Evolutionary conservation across 2,888 invertebrate genomes (phyloP).

Genomic region (Octodonta nipae): DNA sequence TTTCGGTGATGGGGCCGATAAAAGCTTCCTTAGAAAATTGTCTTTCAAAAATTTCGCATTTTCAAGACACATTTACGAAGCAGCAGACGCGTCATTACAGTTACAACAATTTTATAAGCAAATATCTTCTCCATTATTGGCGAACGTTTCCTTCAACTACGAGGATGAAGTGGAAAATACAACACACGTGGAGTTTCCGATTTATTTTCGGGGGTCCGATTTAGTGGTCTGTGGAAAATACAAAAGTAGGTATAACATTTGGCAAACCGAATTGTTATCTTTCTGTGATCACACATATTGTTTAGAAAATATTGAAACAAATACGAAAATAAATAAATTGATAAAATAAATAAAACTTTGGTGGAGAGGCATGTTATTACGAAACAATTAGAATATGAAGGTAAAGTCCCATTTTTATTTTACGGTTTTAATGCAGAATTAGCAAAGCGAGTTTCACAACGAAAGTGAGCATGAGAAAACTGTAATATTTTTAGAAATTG

Average conservation of each 20-base stretch:
- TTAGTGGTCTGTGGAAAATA: slow-evolving; percentile 44
- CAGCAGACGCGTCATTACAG: slow-evolving; percentile 50
- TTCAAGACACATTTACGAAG: slow-evolving; percentile 54
- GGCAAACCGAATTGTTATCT: not conserved
- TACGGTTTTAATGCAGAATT: too few species aligned
- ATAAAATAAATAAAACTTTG: too few species aligned
- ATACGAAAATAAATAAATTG: slow-evolving; percentile 3
- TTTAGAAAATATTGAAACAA: not conserved
- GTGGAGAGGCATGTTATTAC: too few species aligned
- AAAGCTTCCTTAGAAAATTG: slow-evolving; percentile 47
- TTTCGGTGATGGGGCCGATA: slow-evolving; percentile 53
- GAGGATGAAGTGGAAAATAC: slow-evolving; percentile 39
- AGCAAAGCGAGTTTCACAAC: too few species aligned
- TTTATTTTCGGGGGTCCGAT: slow-evolving; percentile 49
- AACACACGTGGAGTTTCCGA: slow-evolving; percentile 43
- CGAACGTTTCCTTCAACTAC: slow-evolving; percentile 50
- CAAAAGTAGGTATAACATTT: slow-evolving; percentile 3
- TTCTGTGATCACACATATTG: not conserved
- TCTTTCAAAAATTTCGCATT: slow-evolving; percentile 50
- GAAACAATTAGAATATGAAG: too few species aligned
- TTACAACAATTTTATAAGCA: slow-evolving; percentile 50
- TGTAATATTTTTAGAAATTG: too few species aligned
- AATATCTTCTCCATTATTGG: slow-evolving; percentile 51
- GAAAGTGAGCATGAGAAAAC: too few species aligned
- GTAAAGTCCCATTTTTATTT: too few species aligned